phyloP scores from a whole-genome alignment of 2,113 vertebrate species.

The Callocephalon fimbriatum region DNA sequence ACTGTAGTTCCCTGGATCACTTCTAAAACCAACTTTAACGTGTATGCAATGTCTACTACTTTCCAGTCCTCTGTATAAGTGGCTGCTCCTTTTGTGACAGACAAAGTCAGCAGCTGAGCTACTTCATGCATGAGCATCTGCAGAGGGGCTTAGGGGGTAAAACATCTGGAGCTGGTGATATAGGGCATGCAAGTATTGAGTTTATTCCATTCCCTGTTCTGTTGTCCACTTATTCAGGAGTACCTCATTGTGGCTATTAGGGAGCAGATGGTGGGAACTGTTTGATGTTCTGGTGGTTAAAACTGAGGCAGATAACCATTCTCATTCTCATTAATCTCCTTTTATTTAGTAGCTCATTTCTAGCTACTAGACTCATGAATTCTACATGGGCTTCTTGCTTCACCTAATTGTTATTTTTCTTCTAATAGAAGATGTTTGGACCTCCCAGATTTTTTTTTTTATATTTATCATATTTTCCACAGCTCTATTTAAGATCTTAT shows the following conservation, averaged over 20 bases:
- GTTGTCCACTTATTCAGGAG: not conserved
- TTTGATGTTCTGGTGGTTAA: not conserved
- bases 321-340: not conserved
- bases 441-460: slow-evolving; percentile 21
- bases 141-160: not conserved
- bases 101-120: not conserved
- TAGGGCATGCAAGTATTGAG: not conserved
- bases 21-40: not conserved
- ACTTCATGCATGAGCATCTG: not conserved
- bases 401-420: not conserved
- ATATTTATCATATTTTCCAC: not conserved
- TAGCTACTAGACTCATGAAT: not conserved
- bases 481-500: not conserved
- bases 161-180: not conserved
- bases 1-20: not conserved
- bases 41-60: not conserved
- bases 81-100: not conserved
- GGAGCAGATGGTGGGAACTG: not conserved
- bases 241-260: not conserved
- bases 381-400: not conserved
- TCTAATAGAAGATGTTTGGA: not conserved
- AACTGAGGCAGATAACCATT: not conserved
- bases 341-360: not conserved
- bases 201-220: not conserved
- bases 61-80: not conserved